Evolutionary conservation across 2,888 invertebrate genomes (phyloP), one percentile per base, ranked within the genome.

Genomic region (Silvanus unidentatus): DNA sequence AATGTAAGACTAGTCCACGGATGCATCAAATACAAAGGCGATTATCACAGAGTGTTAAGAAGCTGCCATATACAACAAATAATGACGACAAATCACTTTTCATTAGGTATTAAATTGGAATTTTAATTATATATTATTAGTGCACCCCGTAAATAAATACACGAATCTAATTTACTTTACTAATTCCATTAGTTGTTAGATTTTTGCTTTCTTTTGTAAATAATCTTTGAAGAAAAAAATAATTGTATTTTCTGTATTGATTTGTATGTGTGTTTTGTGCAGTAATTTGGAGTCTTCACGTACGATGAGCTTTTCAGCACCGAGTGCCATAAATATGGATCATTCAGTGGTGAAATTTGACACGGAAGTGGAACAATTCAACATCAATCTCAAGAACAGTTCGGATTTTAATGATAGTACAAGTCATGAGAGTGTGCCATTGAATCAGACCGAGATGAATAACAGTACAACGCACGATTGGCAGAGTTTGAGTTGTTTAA

Each of bases 221-320:
- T n/a, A n/a, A n/a, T n/a, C n/a, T n/a, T n/a, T n/a, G n/a, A n/a
- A n/a, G n/a, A n/a, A n/a, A n/a, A n/a, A n/a, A n/a, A n/a, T n/a
- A n/a, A n/a, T n/a, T n/a, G n/a, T n/a, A n/a, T n/a, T n/a, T n/a
- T n/a, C n/a, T n/a, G n/a, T n/a, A n/a, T n/a, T n/a, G n/a, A n/a
- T n/a, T n/a, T n/a, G n/a, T n/a, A n/a, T 8, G 22, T 8, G 8
- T 22, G 3, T 22, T 22, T 8, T 22, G 22, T 22, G 3, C 54
- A 80, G 78, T 56, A 82, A 84, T 64, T 75, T 89, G 68, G 81
- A 85, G 62, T 76, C 82, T 3, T 81, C 85, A 13, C 80, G 84
- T 64, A 80, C 82, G 1, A 75, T 90, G 64, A 90, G 90, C 55
- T 82, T 84, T 73, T 92, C 91, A 0, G 92, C 92, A 1, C 92